phyloP scores from a whole-genome alignment of 2,797 vertebrate species.

The Sebastolobus alascanus region DNA sequence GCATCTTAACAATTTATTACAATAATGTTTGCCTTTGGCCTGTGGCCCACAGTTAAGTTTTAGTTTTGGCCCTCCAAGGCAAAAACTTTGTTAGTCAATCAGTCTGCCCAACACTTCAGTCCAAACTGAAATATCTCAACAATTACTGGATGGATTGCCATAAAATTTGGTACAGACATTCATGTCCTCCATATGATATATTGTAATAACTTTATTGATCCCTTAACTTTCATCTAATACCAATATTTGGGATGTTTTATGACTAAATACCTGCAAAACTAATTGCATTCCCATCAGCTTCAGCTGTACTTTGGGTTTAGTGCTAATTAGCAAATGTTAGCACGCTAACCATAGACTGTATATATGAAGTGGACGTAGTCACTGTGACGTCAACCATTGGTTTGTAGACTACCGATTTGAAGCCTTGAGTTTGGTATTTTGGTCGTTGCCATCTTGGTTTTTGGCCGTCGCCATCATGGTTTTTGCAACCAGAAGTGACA shows the following conservation, averaged over 20 bases:
- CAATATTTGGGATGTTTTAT: neutral
- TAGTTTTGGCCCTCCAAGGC: too few species aligned
- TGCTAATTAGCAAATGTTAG: neutral
- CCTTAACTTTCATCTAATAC: neutral
- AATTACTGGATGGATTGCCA: neutral
- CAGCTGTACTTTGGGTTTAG: neutral
- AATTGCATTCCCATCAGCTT: neutral
- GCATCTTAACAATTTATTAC: too few species aligned
- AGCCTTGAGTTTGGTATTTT: too few species aligned
- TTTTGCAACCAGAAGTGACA: too few species aligned
- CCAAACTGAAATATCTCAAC: neutral
- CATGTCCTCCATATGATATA: neutral
- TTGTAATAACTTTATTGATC: neutral
- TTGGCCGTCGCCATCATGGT: too few species aligned
- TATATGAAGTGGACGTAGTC: too few species aligned
- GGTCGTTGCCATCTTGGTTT: too few species aligned
- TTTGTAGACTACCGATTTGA: too few species aligned
- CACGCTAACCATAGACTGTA: neutral
- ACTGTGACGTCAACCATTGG: too few species aligned
- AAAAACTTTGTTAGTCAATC: neutral
- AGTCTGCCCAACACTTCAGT: neutral
- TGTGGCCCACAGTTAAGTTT: too few species aligned
- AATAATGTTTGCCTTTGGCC: too few species aligned
- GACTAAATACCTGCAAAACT: neutral
- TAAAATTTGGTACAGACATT: neutral